Conservation (phyloP, 92 coral and sea anemone species). For the Phymanthus crucifer region DNA sequence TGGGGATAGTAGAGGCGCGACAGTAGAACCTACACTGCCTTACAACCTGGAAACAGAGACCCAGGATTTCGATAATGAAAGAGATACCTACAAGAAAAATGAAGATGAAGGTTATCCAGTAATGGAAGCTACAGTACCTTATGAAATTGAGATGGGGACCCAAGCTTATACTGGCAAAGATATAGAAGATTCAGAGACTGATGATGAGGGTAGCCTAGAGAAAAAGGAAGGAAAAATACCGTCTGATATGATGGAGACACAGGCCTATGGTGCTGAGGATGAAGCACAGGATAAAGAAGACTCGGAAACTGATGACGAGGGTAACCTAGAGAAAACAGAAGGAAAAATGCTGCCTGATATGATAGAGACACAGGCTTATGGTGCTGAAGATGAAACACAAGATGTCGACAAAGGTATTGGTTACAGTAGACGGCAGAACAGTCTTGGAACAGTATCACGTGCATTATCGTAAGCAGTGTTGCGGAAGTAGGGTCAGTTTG, state of each 20-base stretch:
- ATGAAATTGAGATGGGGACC: conserved; percentile 34
- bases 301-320: conserved; percentile 24
- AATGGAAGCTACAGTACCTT: conserved; percentile 11
- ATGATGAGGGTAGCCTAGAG: conserved; percentile 26
- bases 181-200: conserved; percentile 18
- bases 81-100: neutral
- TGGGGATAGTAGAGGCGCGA: neutral
- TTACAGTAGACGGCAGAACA: too few relatives aligned
- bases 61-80: conserved; percentile 13
- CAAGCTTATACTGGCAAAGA: conserved; percentile 42
- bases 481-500: too few relatives aligned
- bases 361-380: conserved; percentile 83
- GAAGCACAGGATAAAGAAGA: conserved; percentile 13
- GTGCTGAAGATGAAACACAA: conserved; percentile 41
- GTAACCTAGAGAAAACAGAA: conserved; percentile 7
- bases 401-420: too few relatives aligned
- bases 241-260: conserved; percentile 53
- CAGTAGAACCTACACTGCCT: conserved; percentile 19
- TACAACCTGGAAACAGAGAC: conserved; percentile 53
- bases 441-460: too few relatives aligned
- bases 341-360: conserved; percentile 20
- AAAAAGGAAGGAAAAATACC: neutral
- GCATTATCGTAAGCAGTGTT: too few relatives aligned
- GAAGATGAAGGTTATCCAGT: neutral
- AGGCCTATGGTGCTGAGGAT: conserved; percentile 78